Base-by-base conservation (phyloP, 2,113 vertebrate genomes). In the Hylia prasina region DNA sequence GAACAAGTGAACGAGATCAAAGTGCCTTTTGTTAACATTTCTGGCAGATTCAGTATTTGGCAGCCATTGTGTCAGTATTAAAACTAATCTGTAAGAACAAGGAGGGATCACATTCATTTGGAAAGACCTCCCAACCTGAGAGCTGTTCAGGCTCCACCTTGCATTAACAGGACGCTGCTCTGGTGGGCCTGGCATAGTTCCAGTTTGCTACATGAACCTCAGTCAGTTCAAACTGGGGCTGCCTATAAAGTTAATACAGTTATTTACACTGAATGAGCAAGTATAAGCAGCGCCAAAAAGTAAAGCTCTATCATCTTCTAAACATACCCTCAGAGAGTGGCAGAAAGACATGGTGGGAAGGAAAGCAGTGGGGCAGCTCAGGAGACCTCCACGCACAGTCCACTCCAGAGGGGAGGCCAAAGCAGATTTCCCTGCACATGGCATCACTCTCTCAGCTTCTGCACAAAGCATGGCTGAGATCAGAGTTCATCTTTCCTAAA, bases 231-330 rank as follows among this genome's bases (percentile, higher is more conserved):
- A 83, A 82, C 69, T 0, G 1, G 76, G 78, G 92, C 28, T 81
- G 91, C 85, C 88, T 95, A 5, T 97, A 94, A 94, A 94, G 82
- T 95, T 96, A 95, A 95, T 90, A 22, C 69, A 79, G 90, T 96
- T 96, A 96, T 96, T 96, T 95, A 96, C 90, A 93, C 48, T 61
- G 92, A 86, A 90, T 20, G 65, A 96, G 57, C 94, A 82, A 90
- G 86, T 83, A 92, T 96, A 96, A 96, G 92, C 93, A 95, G 85
- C 0, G 0, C 64, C 68, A 72, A 44, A 45, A 75, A 90, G 82
- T 39, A 75, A 92, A 92, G 60, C 2, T 2, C 53, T 87, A 23
- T 93, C 90, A 23, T 93, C 90, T 90, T 87, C 90, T 90, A 96
- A 96, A 95, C 95, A 96, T 9, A 61, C 31, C 73, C 86, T 92